phyloP scores from a whole-genome alignment of 2,888 invertebrate genomes.

The Calephelis perditalis region DNA sequence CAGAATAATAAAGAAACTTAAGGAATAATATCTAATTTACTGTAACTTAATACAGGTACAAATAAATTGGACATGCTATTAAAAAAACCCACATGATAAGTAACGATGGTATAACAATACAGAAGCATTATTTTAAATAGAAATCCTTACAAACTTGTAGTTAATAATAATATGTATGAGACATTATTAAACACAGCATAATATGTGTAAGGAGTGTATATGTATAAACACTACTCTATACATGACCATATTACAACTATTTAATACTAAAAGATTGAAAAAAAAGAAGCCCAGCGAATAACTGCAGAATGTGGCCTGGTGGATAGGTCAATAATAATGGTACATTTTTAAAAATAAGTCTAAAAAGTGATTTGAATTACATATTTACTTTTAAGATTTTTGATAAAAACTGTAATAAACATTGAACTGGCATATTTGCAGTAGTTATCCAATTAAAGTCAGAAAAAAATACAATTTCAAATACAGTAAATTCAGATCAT shows the following conservation, averaged over 20 bases:
- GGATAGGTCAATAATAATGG: constrained; percentile 5
- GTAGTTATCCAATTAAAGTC: no score
- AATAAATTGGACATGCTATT: constrained; percentile 54
- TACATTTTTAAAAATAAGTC: background rate
- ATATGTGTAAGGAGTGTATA: constrained; percentile 3
- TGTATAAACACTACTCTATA: constrained; percentile 1
- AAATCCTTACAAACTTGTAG: constrained; percentile 20
- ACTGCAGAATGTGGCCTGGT: constrained; percentile 16
- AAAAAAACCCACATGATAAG: constrained; percentile 77
- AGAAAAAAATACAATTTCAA: background rate
- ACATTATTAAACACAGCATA: background rate
- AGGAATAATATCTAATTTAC: background rate
- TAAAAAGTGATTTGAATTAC: no score
- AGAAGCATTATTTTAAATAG: constrained; percentile 30
- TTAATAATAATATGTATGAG: background rate
- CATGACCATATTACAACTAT: constrained; percentile 2
- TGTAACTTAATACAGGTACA: constrained; percentile 17
- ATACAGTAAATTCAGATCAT: constrained; percentile 11
- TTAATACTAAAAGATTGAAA: constrained; percentile 4
- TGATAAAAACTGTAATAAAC: no score
- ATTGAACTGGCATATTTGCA: no score
- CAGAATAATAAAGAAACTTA: constrained; percentile 27
- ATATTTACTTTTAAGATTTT: no score
- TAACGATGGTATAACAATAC: constrained; percentile 46
- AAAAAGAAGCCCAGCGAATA: constrained; percentile 14